Base-by-base conservation (phyloP, 2,888 invertebrate genomes). In the Heteromurus nitidus region DNA sequence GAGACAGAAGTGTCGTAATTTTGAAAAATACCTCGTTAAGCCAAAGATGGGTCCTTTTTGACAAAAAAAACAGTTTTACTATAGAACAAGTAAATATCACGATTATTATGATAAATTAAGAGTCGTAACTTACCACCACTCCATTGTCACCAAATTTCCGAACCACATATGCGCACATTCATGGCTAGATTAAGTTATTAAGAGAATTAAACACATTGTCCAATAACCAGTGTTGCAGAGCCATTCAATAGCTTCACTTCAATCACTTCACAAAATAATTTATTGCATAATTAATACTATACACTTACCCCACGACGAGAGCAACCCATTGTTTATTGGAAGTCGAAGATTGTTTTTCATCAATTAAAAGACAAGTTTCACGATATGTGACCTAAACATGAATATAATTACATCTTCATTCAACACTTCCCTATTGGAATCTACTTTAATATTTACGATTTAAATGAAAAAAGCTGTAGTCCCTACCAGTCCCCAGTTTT, bases 141-240 rank as follows among this genome's bases (percentile, higher is more conserved):
- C 96, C 97, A 98, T 98, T 26, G 98, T 98, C 0, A 98, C 98
- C 60, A 98, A 92, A 89, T 98, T 98, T 1, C 98, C 99, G 90
- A 99, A 99, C 98, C 99, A 99, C 89, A 98, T 97, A 90, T 99
- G 98, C 3, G 98, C 98, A 67, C 98, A 90, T 89, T 99, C 98
- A 89, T 99, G 98, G 7, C 53, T 24, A n/a, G n/a, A n/a, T n/a
- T n/a, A n/a, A n/a, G n/a, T n/a, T n/a, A n/a, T n/a, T n/a, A n/a
- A n/a, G n/a, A n/a, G n/a, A n/a, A n/a, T n/a, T n/a, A n/a, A n/a
- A n/a, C n/a, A n/a, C n/a, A n/a, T n/a, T n/a, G n/a, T n/a, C n/a
- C n/a, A n/a, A n/a, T n/a, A n/a, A n/a, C n/a, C n/a, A n/a, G n/a
- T n/a, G 9, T 47, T n/a, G 47, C 9, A 47, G 3, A 60, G 26